phyloP scores from a whole-genome alignment of 2,888 invertebrate genomes.

The Trichopoda pennipes region DNA sequence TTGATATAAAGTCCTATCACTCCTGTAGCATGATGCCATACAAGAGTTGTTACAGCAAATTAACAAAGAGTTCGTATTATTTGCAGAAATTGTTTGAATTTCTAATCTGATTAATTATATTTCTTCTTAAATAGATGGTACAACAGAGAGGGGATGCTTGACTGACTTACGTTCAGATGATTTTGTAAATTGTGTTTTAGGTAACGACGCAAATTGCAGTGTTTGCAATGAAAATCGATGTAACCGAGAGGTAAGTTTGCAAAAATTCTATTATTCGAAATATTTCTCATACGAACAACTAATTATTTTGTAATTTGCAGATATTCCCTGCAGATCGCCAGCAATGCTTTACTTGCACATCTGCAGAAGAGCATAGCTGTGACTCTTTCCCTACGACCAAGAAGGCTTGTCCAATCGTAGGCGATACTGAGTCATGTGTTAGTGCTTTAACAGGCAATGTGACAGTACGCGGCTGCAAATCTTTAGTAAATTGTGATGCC shows the following conservation, averaged over 20 bases:
- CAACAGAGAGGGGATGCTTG: conserved; percentile 76
- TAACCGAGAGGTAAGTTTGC: conserved; percentile 74
- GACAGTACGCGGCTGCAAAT: conserved; percentile 77
- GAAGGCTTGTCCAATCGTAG: conserved; percentile 71
- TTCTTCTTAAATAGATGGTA: conserved; percentile 72
- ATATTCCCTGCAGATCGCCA: conserved; percentile 76
- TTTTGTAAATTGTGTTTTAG: conserved; percentile 75
- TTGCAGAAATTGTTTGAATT: conserved; percentile 21
- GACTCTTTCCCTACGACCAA: conserved; percentile 72
- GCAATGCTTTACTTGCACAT: conserved; percentile 75
- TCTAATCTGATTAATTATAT: neutral
- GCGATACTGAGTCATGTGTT: conserved; percentile 74
- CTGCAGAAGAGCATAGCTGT: conserved; percentile 74
- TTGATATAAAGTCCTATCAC: conserved; percentile 68
- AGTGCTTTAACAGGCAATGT: conserved; percentile 71
- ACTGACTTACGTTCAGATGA: conserved; percentile 71
- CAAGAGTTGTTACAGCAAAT: conserved; percentile 73
- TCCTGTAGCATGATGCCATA: conserved; percentile 74
- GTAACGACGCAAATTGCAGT: conserved; percentile 72
- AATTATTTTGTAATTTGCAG: conserved; percentile 63
- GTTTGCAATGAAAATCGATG: conserved; percentile 74
- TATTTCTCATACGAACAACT: neutral
- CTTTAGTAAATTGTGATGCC: conserved; percentile 72
- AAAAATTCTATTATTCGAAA: neutral
- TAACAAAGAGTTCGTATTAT: conserved; percentile 68